Evolutionary conservation across 2,888 invertebrate genomes (phyloP).

Genomic region (Theodoxus fluviatilis): DNA sequence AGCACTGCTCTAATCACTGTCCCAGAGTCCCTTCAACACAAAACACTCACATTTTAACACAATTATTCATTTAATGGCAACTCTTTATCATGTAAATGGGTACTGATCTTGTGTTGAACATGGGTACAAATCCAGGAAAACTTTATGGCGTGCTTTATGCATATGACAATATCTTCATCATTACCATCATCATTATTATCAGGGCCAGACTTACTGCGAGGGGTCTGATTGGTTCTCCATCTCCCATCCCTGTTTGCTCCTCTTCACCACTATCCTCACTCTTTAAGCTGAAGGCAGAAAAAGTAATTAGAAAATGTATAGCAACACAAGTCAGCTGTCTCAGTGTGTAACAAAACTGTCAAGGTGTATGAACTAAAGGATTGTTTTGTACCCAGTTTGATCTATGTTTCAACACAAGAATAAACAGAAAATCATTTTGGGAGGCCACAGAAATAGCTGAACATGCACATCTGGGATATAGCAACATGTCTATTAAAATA

Average conservation of each 20-base stretch:
- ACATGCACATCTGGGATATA: too few relatives aligned
- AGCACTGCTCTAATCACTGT: too few relatives aligned
- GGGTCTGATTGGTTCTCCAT: conserved; percentile 36
- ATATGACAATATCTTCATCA: background rate
- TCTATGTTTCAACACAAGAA: background rate
- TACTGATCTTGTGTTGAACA: too few relatives aligned
- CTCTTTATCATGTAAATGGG: background rate
- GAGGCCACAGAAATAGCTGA: too few relatives aligned
- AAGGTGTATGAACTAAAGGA: background rate
- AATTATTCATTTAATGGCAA: background rate
- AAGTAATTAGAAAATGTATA: background rate
- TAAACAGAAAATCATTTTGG: too few relatives aligned
- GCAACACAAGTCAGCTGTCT: background rate
- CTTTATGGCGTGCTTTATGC: too few relatives aligned
- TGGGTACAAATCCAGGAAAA: too few relatives aligned
- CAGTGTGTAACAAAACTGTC: background rate
- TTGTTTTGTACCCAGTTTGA: background rate
- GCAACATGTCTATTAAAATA: too few relatives aligned
- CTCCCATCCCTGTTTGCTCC: conserved; percentile 40
- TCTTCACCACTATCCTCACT: conserved; percentile 58
- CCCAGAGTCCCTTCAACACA: too few relatives aligned
- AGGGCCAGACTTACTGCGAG: conserved; percentile 40
- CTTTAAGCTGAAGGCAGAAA: conserved; percentile 40
- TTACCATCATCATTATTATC: background rate
- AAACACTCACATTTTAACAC: background rate